Evolutionary conservation across 2,888 invertebrate genomes (phyloP).

Genomic region (Syritta pipiens): DNA sequence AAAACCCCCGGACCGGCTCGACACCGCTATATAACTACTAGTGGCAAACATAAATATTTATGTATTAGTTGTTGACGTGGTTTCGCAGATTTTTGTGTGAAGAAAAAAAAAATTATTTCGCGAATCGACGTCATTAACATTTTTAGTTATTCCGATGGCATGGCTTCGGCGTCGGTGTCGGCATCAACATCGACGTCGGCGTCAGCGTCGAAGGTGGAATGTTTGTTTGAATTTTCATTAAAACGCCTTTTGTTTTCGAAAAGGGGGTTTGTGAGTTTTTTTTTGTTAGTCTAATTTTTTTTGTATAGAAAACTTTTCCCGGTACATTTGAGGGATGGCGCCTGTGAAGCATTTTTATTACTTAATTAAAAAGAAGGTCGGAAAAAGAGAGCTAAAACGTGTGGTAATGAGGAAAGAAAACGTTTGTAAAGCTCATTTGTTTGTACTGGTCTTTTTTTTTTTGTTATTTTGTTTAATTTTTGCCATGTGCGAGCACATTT

Average conservation of each 20-base stretch:
- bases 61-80: constrained; percentile 26
- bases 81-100: background rate
- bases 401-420: constrained; percentile 22
- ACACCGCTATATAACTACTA: background rate
- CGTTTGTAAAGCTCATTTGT: background rate
- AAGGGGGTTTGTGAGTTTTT: constrained; percentile 7
- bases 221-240: constrained; percentile 59
- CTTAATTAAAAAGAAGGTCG: constrained; percentile 16
- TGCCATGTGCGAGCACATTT: constrained; percentile 12
- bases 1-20: background rate
- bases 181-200: too few relatives aligned
- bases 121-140: constrained; percentile 57
- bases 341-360: constrained; percentile 40
- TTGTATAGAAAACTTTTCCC: constrained; percentile 18
- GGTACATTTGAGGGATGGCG: constrained; percentile 30
- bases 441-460: constrained; percentile 1
- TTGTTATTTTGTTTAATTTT: background rate
- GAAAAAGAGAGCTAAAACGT: background rate
- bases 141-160: constrained; percentile 39
- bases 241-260: constrained; percentile 33
- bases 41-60: constrained; percentile 27
- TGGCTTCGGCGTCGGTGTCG: too few relatives aligned
- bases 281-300: background rate
- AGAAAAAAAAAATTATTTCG: constrained; percentile 16
- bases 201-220: constrained; percentile 17